Evolutionary conservation across 2,888 invertebrate species (phyloP).

Genomic region (Meiosimyza decipiens): DNA sequence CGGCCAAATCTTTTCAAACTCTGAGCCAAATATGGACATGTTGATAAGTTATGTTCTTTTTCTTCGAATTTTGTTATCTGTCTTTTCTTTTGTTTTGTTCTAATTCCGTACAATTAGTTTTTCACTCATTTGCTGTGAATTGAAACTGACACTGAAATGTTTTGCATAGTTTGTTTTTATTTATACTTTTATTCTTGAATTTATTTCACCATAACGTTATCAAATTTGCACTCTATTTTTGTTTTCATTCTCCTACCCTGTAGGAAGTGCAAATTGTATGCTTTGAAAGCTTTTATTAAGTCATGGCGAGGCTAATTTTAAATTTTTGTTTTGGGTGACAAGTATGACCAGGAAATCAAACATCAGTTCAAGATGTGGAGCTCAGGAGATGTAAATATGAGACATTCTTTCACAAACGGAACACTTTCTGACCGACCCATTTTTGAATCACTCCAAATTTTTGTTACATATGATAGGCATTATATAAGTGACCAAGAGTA

Average conservation of each 20-base stretch:
- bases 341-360: too few relatives aligned
- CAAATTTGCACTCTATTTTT: conserved; percentile 14
- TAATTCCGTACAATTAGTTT: conserved; percentile 24
- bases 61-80: background rate
- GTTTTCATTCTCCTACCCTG: background rate
- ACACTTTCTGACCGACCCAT: too few relatives aligned
- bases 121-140: background rate
- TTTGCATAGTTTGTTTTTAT: conserved; percentile 19
- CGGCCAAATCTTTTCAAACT: conserved; percentile 56
- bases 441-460: too few relatives aligned
- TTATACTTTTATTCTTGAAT: conserved; percentile 1
- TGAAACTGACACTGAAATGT: background rate
- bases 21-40: conserved; percentile 56
- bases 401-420: too few relatives aligned
- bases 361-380: too few relatives aligned
- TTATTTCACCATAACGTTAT: conserved; percentile 33
- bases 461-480: too few relatives aligned
- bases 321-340: too few relatives aligned
- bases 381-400: too few relatives aligned
- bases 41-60: conserved; percentile 31
- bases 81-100: background rate
- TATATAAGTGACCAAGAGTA: too few relatives aligned
- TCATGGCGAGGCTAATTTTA: too few relatives aligned
- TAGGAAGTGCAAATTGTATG: too few relatives aligned
- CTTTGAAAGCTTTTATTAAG: too few relatives aligned